phyloP scores from a whole-genome alignment of 2,888 invertebrate genomes.

The Oxycera nigricornis region DNA sequence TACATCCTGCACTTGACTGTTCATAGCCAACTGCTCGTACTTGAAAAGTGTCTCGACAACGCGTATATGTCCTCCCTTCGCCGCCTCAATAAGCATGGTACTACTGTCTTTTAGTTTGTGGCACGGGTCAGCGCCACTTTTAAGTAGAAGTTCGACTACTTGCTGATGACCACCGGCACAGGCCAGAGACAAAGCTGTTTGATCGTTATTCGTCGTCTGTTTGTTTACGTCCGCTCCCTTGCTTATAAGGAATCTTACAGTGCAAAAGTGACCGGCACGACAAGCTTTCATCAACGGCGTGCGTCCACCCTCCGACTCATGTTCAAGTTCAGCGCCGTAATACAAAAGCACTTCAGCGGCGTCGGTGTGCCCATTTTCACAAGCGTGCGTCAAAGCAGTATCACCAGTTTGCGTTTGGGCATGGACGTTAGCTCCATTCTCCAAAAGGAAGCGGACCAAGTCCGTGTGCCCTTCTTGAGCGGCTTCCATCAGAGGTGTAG shows the following conservation, averaged over 20 bases:
- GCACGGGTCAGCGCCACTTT: slow-evolving; percentile 92
- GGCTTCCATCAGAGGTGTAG: slow-evolving; percentile 98
- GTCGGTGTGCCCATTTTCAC: slow-evolving; percentile 98
- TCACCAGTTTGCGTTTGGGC: slow-evolving; percentile 95
- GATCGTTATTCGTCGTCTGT: slow-evolving; percentile 93
- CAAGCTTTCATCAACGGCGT: slow-evolving; percentile 99
- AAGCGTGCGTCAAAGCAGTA: slow-evolving; percentile 96
- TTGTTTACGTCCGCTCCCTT: slow-evolving; percentile 87
- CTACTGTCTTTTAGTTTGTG: slow-evolving; percentile 98
- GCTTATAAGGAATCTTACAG: slow-evolving; percentile 92
- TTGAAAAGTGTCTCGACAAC: slow-evolving; percentile 95
- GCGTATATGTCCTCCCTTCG: slow-evolving; percentile 95
- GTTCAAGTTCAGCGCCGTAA: slow-evolving; percentile 91
- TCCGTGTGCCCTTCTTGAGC: slow-evolving; percentile 97
- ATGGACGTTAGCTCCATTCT: slow-evolving; percentile 88
- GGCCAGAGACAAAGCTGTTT: slow-evolving; percentile 94
- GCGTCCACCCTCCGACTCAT: slow-evolving; percentile 95
- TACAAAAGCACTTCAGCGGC: slow-evolving; percentile 92
- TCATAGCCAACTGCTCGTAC: slow-evolving; percentile 87
- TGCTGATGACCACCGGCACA: slow-evolving; percentile 95
- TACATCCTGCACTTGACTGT: slow-evolving; percentile 62
- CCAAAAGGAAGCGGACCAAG: slow-evolving; percentile 82
- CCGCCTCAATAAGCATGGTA: slow-evolving; percentile 97
- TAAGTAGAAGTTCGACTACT: slow-evolving; percentile 90
- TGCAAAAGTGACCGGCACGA: slow-evolving; percentile 93